Evolutionary conservation across 2,888 invertebrate genomes (phyloP).

Genomic region (Laothoe populi): DNA sequence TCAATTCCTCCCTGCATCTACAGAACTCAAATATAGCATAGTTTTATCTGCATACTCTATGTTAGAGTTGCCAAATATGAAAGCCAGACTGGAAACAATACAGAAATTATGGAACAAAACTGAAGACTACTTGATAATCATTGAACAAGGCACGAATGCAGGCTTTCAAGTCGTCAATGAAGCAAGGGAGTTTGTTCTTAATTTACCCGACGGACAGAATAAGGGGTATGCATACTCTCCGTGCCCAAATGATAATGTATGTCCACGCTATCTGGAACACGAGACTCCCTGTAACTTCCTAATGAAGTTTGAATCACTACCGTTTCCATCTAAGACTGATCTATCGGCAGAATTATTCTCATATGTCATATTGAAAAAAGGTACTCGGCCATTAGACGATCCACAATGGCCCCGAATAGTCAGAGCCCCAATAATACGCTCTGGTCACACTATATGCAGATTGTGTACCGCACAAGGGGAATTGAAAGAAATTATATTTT

Average conservation of each 20-base stretch:
- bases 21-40: constrained; percentile 88
- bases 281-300: constrained; percentile 92
- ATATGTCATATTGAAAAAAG: constrained; percentile 93
- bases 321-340: constrained; percentile 72
- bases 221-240: constrained; percentile 90
- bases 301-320: constrained; percentile 85
- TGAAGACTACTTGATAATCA: constrained; percentile 90
- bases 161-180: constrained; percentile 94
- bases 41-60: constrained; percentile 92
- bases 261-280: constrained; percentile 88
- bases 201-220: constrained; percentile 63
- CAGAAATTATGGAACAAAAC: constrained; percentile 95
- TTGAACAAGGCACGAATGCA: constrained; percentile 93
- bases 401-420: constrained; percentile 93
- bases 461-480: constrained; percentile 91
- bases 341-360: constrained; percentile 87
- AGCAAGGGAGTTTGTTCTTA: constrained; percentile 91
- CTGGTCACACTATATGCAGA: constrained; percentile 90
- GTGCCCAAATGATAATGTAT: constrained; percentile 93
- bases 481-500: constrained; percentile 90
- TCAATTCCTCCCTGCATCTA: constrained; percentile 91
- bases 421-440: constrained; percentile 87
- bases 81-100: constrained; percentile 88
- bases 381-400: constrained; percentile 77
- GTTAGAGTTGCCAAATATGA: constrained; percentile 89